Evolutionary conservation across 2,888 invertebrate genomes (phyloP).

Genomic region (Synergus umbraculus): DNA sequence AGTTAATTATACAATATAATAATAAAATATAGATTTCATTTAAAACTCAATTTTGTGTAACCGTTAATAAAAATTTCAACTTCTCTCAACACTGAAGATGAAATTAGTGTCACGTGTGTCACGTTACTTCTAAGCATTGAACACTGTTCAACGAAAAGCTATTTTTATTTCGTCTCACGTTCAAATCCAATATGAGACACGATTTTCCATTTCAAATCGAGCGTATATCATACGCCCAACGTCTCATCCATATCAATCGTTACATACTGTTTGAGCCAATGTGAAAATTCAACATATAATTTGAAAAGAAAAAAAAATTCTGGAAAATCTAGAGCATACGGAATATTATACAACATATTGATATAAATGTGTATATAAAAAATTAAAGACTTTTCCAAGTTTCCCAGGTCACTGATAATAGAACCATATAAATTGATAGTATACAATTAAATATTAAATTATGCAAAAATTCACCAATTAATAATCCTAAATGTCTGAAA

Average conservation of each 20-base stretch:
- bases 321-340: constrained; percentile 10
- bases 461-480: too few relatives aligned
- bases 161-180: constrained; percentile 74
- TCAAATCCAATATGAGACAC: constrained; percentile 72
- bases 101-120: constrained; percentile 21
- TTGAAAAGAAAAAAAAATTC: not conserved
- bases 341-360: not conserved
- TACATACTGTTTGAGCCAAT: constrained; percentile 11
- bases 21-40: not conserved
- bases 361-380: not conserved
- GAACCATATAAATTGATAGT: too few relatives aligned
- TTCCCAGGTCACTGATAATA: too few relatives aligned
- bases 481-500: too few relatives aligned
- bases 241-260: constrained; percentile 74
- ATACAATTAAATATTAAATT: too few relatives aligned
- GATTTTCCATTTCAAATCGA: constrained; percentile 76
- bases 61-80: not conserved
- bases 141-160: constrained; percentile 24
- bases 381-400: too few relatives aligned
- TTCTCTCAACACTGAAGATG: not conserved
- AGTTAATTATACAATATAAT: not conserved
- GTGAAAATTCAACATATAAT: constrained; percentile 15
- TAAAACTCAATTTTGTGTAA: not conserved
- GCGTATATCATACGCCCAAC: constrained; percentile 73
- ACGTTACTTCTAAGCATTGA: constrained; percentile 33